Percentiles rank a stretch among this genome's conserved stretches.
phyloP scores from a whole-genome alignment of 37 sponge, comb jelly and placozoan genomes.

The Diacarnus erythraeanus region DNA sequence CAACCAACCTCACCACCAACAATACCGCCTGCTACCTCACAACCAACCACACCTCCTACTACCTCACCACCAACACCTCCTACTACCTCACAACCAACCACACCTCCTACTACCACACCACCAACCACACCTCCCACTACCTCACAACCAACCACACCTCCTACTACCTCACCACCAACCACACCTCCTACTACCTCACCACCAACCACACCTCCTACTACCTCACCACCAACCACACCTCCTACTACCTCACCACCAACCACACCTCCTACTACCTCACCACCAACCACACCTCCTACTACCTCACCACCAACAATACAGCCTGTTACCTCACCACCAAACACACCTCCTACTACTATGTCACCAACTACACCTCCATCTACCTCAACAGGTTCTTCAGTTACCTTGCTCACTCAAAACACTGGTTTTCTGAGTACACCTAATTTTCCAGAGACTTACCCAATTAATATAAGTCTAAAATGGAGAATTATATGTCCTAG shows the following conservation, averaged over 20 bases:
- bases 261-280: too few species aligned
- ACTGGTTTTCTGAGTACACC: neutral
- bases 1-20: neutral
- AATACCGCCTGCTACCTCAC: neutral
- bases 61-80: neutral
- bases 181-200: too few species aligned
- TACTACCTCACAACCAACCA: too few species aligned
- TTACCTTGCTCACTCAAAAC: neutral
- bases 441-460: constrained; percentile 3
- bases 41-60: too few species aligned
- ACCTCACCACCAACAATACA: neutral
- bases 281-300: too few species aligned
- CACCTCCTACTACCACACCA: too few species aligned
- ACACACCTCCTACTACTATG: neutral
- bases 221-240: too few species aligned
- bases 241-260: too few species aligned
- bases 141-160: neutral
- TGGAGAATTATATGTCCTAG: constrained; percentile 4
- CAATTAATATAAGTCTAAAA: constrained; percentile 2
- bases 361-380: neutral
- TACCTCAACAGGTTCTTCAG: neutral
- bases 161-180: too few species aligned
- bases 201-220: too few species aligned
- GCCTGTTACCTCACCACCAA: neutral
- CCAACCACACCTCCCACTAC: neutral